A percentile compares a stretch with the other conserved stretches of the same genome.
Evolutionary conservation across 1,140 invertebrate species (phyloP).

Genomic region (Drosophila melanogaster): DNA sequence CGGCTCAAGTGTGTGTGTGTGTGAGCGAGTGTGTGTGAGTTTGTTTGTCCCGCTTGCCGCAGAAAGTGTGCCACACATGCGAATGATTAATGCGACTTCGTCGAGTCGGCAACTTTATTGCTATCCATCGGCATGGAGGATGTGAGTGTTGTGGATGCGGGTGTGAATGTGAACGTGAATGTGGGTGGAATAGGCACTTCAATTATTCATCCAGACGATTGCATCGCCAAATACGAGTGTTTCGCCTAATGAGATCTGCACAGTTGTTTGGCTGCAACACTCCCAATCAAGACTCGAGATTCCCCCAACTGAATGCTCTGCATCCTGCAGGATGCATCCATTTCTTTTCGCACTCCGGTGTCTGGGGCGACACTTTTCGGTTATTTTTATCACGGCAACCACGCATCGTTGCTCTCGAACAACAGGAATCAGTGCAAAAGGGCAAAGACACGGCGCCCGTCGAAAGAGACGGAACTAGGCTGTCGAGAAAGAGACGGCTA

Average conservation of each 20-base stretch:
- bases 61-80: slow-evolving; percentile 60
- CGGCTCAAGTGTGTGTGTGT: slow-evolving; percentile 20
- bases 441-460: slow-evolving; percentile 8
- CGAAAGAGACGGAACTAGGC: slow-evolving; percentile 7
- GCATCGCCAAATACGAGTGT: slow-evolving; percentile 44
- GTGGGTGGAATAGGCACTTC: slow-evolving; percentile 23
- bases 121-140: slow-evolving; percentile 13
- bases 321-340: slow-evolving; percentile 9
- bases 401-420: slow-evolving; percentile 76
- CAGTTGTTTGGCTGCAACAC: slow-evolving; percentile 2
- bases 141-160: no score
- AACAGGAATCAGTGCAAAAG: slow-evolving; percentile 69
- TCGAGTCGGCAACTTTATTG: slow-evolving; percentile 69
- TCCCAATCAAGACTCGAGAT: slow-evolving; percentile 19
- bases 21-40: slow-evolving; percentile 15
- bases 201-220: slow-evolving; percentile 44
- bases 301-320: neutral
- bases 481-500: neutral
- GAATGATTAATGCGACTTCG: slow-evolving; percentile 75
- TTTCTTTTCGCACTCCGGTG: slow-evolving; percentile 9
- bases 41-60: slow-evolving; percentile 49
- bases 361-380: slow-evolving; percentile 52
- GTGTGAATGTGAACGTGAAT: neutral
- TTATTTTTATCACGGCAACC: slow-evolving; percentile 74
- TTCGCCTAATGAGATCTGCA: slow-evolving; percentile 44